Evolutionary conservation across 2,888 invertebrate genomes (phyloP).

Genomic region (Drosophila glabriapex): DNA sequence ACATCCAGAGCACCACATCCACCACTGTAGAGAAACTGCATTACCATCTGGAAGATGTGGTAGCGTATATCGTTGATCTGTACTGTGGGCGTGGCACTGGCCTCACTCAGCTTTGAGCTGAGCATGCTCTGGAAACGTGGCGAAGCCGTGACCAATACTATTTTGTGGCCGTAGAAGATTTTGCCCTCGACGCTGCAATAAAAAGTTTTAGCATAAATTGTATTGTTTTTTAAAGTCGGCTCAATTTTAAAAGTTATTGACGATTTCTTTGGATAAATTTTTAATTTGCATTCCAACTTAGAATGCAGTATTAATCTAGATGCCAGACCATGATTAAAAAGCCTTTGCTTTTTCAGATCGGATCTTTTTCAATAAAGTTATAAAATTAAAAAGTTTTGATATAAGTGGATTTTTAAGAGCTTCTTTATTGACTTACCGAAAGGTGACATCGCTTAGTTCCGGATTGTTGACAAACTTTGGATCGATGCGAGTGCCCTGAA

Average conservation of each 20-base stretch:
- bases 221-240: background rate
- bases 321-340: background rate
- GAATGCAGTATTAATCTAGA: background rate
- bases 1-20: slow-evolving; percentile 92
- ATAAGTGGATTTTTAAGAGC: background rate
- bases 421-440: slow-evolving; percentile 86
- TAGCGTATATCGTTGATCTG: slow-evolving; percentile 97
- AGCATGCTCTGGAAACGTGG: slow-evolving; percentile 94
- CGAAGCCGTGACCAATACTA: slow-evolving; percentile 96
- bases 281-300: background rate
- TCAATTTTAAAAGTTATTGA: background rate
- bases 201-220: background rate
- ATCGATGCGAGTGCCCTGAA: slow-evolving; percentile 92
- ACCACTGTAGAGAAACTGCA: slow-evolving; percentile 97
- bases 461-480: slow-evolving; percentile 97
- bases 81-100: slow-evolving; percentile 92
- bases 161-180: slow-evolving; percentile 96
- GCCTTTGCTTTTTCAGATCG: background rate
- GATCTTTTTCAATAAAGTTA: background rate
- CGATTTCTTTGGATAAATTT: background rate
- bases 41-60: slow-evolving; percentile 95
- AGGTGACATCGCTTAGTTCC: slow-evolving; percentile 96
- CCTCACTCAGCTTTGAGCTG: slow-evolving; percentile 90
- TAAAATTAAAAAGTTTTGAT: too few species aligned
- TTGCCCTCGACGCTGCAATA: slow-evolving; percentile 92